A percentile compares a stretch with the other conserved stretches of the same genome.
These are phyloP conservation scores for Exaiptasia diaphana DNA, from an alignment of 64 coral and sea anemone species.

Conservation along the genomic window DNA sequence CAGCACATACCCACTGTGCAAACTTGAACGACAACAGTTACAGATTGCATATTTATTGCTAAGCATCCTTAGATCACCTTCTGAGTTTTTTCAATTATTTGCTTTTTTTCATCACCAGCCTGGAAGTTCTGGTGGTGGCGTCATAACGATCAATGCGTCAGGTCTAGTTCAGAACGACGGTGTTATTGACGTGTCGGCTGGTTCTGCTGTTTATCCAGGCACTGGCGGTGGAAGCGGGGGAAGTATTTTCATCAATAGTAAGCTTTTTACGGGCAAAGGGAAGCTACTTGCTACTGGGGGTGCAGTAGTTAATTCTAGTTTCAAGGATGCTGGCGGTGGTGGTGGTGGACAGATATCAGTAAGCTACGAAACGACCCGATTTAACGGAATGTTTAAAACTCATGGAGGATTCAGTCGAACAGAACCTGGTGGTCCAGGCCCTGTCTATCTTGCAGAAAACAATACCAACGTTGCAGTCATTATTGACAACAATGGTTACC, in stretches of 20 bases:
- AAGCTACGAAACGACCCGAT: conserved; percentile 46
- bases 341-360: conserved; percentile 69
- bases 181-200: conserved; percentile 73
- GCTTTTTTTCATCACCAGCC: neutral
- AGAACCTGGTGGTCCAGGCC: conserved; percentile 81
- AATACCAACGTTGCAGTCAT: conserved; percentile 27
- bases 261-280: conserved; percentile 75
- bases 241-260: conserved; percentile 49
- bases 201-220: conserved; percentile 42
- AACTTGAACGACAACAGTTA: too few species aligned
- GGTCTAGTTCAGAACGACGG: conserved; percentile 69
- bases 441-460: conserved; percentile 62
- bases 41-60: too few species aligned
- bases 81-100: too few species aligned
- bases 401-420: conserved; percentile 63
- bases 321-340: conserved; percentile 75
- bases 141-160: conserved; percentile 47
- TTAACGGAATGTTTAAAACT: conserved; percentile 44
- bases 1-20: too few species aligned
- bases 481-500: conserved; percentile 74
- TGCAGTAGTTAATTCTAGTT: conserved; percentile 17
- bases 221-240: conserved; percentile 90
- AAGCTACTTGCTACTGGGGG: conserved; percentile 59
- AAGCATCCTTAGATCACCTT: too few species aligned
- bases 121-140: conserved; percentile 72